Base-by-base conservation (phyloP, 2,888 invertebrate species). In the Melolontha melolontha region DNA sequence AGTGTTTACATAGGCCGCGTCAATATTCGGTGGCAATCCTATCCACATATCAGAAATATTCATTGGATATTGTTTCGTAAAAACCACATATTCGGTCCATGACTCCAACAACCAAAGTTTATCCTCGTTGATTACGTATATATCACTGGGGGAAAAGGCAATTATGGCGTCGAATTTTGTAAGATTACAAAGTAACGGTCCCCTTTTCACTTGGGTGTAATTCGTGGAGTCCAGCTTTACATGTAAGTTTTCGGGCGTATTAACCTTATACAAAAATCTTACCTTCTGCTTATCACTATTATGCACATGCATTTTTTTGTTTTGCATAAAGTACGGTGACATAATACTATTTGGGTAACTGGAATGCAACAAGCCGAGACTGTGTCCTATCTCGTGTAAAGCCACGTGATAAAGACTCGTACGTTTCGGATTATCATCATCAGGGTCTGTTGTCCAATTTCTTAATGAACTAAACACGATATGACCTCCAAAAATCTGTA, bases 321-420 rank as follows among this genome's bases (percentile, higher is more conserved):
- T 14, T 5, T 14, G 27, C n/a, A 52, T 12, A 4, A 16, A 22
- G 62, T 41, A 50, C 27, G 64, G 50, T 5, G 50, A 14, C 75
- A 75, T 75, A 16, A 73, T 22, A 10, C 73, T 62, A 5, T 62
- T 40, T 8, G 27, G n/a, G 34, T 59, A 64, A 6, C 54, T 49
- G 7, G 72, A 65, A 57, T 75, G 75, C 5, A 17, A 54, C 10
- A 75, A 63, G n/a, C 75, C 76, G n/a, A 75, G 70, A 42, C 73
- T 52, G 68, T 76, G 76, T 1, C 76, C 76, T n/a, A 75, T 67
- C 71, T 76, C 75, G 55, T 76, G 76, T 7, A 69, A 55, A 5
- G 70, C 70, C 6, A 71, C 67, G 65, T 71, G 72, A 49, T 70
- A 66, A 7, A 74, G 55, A 70, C 72, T 71, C 12, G 65, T 64